Percentiles rank a stretch among this genome's conserved stretches.
Conservation (phyloP, 2,888 invertebrate species). For the Sesamia inferens region DNA sequence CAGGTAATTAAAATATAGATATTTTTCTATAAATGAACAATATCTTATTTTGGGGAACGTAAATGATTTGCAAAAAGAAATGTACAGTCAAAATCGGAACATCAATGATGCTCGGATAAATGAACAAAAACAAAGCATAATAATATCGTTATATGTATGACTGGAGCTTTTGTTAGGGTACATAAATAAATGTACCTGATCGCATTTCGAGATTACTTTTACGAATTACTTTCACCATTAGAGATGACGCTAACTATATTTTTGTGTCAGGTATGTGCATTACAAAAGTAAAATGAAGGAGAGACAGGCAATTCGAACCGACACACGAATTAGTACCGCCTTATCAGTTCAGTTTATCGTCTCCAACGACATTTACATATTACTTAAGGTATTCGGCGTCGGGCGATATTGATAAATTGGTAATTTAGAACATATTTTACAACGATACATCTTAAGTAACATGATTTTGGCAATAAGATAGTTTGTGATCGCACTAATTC, state of each 20-base stretch:
- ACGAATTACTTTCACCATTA: conserved; percentile 48
- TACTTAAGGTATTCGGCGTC: conserved; percentile 41
- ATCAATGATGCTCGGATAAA: background rate
- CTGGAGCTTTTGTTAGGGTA: conserved; percentile 14
- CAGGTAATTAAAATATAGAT: too few species aligned
- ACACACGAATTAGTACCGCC: conserved; percentile 29
- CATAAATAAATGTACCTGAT: conserved; percentile 36
- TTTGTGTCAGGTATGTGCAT: conserved; percentile 21
- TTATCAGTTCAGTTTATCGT: conserved; percentile 47
- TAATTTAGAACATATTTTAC: conserved; percentile 42
- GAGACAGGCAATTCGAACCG: conserved; percentile 20
- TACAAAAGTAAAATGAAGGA: conserved; percentile 15
- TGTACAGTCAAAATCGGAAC: conserved; percentile 10
- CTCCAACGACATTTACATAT: conserved; percentile 43
- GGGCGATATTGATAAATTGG: conserved; percentile 50
- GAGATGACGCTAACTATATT: conserved; percentile 7
- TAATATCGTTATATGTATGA: background rate
- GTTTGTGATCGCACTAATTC: background rate
- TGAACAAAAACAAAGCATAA: conserved; percentile 25
- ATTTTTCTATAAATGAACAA: conserved; percentile 11
- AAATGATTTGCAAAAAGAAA: conserved; percentile 16
- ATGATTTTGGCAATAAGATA: conserved; percentile 35
- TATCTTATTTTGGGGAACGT: background rate
- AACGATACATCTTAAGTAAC: conserved; percentile 37
- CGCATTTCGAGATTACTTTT: conserved; percentile 29